Evolutionary conservation across 2,888 invertebrate genomes (phyloP).

Genomic region (Hymenopus coronatus): DNA sequence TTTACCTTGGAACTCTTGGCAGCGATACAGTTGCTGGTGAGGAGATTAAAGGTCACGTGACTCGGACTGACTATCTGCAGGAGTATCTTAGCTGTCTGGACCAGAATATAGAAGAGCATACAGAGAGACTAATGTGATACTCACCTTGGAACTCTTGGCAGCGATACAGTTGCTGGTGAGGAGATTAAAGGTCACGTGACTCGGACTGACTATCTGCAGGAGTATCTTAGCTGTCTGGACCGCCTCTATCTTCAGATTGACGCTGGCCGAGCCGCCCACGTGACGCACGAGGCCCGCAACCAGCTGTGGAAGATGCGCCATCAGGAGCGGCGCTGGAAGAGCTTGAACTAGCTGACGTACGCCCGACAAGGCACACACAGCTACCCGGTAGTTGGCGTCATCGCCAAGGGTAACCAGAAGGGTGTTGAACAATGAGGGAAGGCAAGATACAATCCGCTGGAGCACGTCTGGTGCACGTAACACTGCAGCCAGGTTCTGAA

Average conservation of each 20-base stretch:
- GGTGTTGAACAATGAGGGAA: conserved; percentile 62
- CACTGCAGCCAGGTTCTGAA: conserved; percentile 57
- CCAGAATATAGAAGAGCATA: conserved; percentile 51
- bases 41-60: conserved; percentile 52
- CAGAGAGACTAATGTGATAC: conserved; percentile 51
- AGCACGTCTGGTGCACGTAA: conserved; percentile 54
- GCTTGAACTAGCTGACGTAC: conserved; percentile 39
- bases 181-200: conserved; percentile 53
- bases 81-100: conserved; percentile 50
- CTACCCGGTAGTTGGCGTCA: conserved; percentile 56
- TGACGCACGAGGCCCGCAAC: conserved; percentile 44
- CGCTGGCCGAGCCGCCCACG: conserved; percentile 38
- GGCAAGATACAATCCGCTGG: conserved; percentile 49
- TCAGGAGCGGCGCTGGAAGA: conserved; percentile 32
- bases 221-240: conserved; percentile 51
- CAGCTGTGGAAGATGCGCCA: conserved; percentile 27
- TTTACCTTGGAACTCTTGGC: conserved; percentile 45
- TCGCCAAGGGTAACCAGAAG: conserved; percentile 56
- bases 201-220: conserved; percentile 53
- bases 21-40: conserved; percentile 47
- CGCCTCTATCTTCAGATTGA: conserved; percentile 50
- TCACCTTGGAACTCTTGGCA: conserved; percentile 45
- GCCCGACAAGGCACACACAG: conserved; percentile 48
- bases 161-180: conserved; percentile 48
- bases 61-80: conserved; percentile 54